These are phyloP conservation scores for Barypeithes pellucidus DNA, from an alignment of 2,888 invertebrate genomes.

Conservation along the genomic window DNA sequence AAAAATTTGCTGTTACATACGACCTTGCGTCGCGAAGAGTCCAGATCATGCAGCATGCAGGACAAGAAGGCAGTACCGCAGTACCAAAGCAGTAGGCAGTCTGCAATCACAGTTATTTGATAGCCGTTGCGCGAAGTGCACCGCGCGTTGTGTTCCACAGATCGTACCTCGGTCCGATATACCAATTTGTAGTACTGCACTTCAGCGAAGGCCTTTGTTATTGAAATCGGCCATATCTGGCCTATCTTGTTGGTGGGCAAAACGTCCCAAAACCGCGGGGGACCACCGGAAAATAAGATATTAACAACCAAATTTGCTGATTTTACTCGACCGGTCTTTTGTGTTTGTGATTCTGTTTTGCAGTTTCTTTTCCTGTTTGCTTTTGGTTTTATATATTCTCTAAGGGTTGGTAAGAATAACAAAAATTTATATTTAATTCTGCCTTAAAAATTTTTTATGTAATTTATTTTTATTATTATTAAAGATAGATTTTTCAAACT, in stretches of 20 bases:
- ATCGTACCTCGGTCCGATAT: slow-evolving; percentile 44
- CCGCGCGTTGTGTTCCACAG: slow-evolving; percentile 45
- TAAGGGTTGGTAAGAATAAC: slow-evolving; percentile 26
- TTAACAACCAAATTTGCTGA: slow-evolving; percentile 15
- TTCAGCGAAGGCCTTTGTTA: slow-evolving; percentile 48
- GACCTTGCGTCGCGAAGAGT: slow-evolving; percentile 54
- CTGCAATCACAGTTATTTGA: slow-evolving; percentile 56
- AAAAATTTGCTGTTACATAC: slow-evolving; percentile 52
- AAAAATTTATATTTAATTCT: neutral
- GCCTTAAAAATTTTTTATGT: too few relatives aligned
- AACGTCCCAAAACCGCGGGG: slow-evolving; percentile 35
- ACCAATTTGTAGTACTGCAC: slow-evolving; percentile 51
- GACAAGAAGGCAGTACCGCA: slow-evolving; percentile 52
- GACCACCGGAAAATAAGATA: slow-evolving; percentile 38
- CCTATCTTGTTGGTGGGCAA: slow-evolving; percentile 38
- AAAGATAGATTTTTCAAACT: too few relatives aligned
- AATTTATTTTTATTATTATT: too few relatives aligned
- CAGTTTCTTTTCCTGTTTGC: slow-evolving; percentile 23
- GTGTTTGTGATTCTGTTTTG: slow-evolving; percentile 38
- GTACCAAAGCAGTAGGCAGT: slow-evolving; percentile 52
- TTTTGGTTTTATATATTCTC: slow-evolving; percentile 6
- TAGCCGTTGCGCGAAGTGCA: slow-evolving; percentile 54
- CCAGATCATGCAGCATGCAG: slow-evolving; percentile 54
- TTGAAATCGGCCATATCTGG: slow-evolving; percentile 45
- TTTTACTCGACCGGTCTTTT: slow-evolving; percentile 24